These are phyloP conservation scores for Pachypanchax playfairii DNA, from an alignment of 2,113 vertebrate genomes.

Conservation along the genomic window DNA sequence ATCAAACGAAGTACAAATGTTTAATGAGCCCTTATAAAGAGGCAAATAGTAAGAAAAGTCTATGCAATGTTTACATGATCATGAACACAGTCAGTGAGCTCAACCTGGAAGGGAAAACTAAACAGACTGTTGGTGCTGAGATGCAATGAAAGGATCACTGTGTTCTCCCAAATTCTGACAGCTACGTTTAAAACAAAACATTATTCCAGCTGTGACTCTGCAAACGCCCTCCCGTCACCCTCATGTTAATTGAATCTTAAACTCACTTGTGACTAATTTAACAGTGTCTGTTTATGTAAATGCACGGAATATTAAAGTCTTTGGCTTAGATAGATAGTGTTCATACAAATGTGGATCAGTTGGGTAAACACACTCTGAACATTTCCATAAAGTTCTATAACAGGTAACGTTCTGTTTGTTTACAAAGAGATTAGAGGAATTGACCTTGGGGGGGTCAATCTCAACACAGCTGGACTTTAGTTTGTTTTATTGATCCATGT, in stretches of 20 bases:
- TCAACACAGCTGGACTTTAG: too few relatives aligned
- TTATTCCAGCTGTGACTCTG: conserved; percentile 76
- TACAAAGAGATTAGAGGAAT: neutral
- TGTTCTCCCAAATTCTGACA: conserved; percentile 76
- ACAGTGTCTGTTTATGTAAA: conserved; percentile 8
- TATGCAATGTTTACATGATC: conserved; percentile 14
- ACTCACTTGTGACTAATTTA: conserved; percentile 30
- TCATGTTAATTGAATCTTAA: conserved; percentile 47
- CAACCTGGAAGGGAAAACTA: conserved; percentile 60
- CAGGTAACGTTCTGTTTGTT: conserved; percentile 10
- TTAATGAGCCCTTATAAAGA: neutral
- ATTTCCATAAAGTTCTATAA: neutral
- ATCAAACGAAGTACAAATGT: neutral
- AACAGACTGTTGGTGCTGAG: conserved; percentile 62
- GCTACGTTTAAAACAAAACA: conserved; percentile 79
- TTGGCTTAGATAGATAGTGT: conserved; percentile 13
- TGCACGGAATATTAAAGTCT: conserved; percentile 20
- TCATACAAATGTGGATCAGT: neutral
- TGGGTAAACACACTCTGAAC: conserved; percentile 8
- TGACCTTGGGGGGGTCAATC: too few relatives aligned
- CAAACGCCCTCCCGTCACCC: conserved; percentile 50
- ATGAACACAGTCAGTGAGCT: conserved; percentile 41
- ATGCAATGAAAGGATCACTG: conserved; percentile 77
- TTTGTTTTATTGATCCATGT: neutral
- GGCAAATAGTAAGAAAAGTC: conserved; percentile 3